Conservation (phyloP, 2,797 vertebrate species). For the Alauda arvensis region DNA sequence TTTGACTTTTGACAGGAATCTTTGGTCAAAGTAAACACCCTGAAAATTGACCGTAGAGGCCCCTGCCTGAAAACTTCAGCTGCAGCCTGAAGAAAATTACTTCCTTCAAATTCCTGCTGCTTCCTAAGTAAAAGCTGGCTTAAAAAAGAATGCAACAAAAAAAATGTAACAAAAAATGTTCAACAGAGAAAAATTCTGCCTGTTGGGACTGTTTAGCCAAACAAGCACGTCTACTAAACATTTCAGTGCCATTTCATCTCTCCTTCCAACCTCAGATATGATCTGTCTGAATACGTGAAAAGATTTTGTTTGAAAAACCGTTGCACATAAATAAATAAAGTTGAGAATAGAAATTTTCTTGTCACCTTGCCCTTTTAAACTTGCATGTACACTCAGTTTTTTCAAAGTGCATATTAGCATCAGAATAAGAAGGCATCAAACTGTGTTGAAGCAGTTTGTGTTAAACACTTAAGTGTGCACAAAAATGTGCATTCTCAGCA, state of each 20-base stretch:
- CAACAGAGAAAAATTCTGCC: background rate
- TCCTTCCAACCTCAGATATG: background rate
- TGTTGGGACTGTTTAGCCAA: background rate
- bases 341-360: background rate
- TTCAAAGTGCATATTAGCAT: background rate
- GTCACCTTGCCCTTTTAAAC: background rate
- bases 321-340: no score
- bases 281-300: background rate
- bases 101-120: background rate
- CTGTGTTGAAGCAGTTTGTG: background rate
- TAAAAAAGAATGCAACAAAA: background rate
- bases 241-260: background rate
- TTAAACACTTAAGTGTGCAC: background rate
- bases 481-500: background rate
- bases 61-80: background rate
- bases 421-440: background rate
- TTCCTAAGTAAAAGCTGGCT: background rate
- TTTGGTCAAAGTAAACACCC: background rate
- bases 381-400: background rate
- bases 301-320: background rate
- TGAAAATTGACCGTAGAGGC: background rate
- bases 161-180: background rate
- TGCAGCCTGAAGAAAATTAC: background rate
- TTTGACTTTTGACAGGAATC: background rate
- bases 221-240: background rate